Evolutionary conservation across 2,797 vertebrate genomes (phyloP), one percentile per base, ranked within the genome.

Genomic region (Bucorvus abyssinicus): DNA sequence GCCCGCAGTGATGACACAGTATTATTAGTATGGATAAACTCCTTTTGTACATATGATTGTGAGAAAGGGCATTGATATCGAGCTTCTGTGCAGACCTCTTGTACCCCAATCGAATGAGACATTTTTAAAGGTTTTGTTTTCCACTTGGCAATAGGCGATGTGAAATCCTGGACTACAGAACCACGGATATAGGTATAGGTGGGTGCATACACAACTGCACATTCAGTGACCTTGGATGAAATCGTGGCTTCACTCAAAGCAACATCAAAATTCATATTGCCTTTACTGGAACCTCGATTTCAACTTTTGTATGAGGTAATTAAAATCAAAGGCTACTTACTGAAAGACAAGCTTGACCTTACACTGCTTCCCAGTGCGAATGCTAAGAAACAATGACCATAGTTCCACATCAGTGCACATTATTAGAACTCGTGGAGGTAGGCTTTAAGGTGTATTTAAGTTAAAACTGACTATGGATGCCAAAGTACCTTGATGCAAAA

Each of bases 301-400:
- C 67, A 69, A 87, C 80, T 76, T 89, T 87, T 59, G 3, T 9
- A 34, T 57, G 63, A 87, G 56, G 23, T 91, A 83, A 93, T 93
- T 94, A 92, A 89, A 93, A 92, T 81, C 78, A 85, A 92, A 87
- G 34, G 63, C 78, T 91, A 18, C 59, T 94, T 67, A 64, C 47
- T 80, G 60, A 87, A 84, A 80, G 49, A 60, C 18, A 27, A 13
- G 56, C 79, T 80, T 93, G 87, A 92, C 87, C 82, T 94, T 92
- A 87, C 75, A 30, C 0, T 17, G 61, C 50, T 89, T 96, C 89
- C 78, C 64, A 90, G 52, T 89, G 83, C 0, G 45, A 94, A 52
- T 47, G 36, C 29, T 88, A 61, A 73, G 85, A 40, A 90, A 78
- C 77, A 63, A 49, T 73, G 90, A 19, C 83, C 42, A 12, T 1